phyloP scores from a whole-genome alignment of 2,797 vertebrate species.

The Pantherophis vulpinus region DNA sequence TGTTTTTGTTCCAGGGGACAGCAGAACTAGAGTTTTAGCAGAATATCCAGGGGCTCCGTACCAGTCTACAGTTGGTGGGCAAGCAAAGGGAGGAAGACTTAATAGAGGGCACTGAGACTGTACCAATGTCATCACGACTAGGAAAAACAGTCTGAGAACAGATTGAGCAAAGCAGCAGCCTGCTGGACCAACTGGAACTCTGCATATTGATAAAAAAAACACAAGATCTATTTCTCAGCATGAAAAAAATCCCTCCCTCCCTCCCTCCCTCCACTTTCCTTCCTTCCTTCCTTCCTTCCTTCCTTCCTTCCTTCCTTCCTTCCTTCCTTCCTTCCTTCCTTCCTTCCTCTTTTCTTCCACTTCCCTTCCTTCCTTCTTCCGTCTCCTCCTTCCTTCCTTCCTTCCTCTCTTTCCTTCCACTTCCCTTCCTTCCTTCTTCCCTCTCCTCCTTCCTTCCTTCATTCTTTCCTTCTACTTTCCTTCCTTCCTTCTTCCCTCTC shows the following conservation, averaged over 20 bases:
- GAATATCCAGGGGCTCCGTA: not conserved
- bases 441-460: no score
- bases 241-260: not conserved
- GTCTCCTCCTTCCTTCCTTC: not conserved
- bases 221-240: not conserved
- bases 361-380: no score
- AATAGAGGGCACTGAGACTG: not conserved
- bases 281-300: not conserved
- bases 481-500: no score
- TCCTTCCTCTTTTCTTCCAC: not conserved
- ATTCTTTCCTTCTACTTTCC: no score
- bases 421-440: no score
- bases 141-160: not conserved
- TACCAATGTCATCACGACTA: not conserved
- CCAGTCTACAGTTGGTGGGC: no score
- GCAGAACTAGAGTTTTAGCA: not conserved
- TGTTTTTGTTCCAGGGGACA: not conserved
- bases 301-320: no score
- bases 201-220: not conserved
- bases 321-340: no score
- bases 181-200: not conserved
- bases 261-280: rapidly evolving
- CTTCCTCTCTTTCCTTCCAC: no score
- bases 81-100: no score
- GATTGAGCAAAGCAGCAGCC: not conserved